Base-by-base conservation (phyloP, 1,140 invertebrate genomes). In the Saxidomus purpurata region DNA sequence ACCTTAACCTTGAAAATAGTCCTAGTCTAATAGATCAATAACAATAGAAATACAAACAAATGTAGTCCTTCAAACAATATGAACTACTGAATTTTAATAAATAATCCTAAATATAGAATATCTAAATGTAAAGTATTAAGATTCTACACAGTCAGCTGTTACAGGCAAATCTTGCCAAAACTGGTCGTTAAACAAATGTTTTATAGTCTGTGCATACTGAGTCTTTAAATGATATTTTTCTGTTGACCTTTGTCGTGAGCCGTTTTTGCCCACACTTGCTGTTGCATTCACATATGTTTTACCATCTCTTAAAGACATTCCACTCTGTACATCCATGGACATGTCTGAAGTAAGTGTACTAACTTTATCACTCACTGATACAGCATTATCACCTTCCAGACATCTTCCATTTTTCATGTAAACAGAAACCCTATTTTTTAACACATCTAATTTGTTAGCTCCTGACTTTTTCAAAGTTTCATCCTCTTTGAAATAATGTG, bases 111-210 rank as follows among this genome's bases (percentile, higher is more conserved):
- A n/a, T n/a, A n/a, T n/a, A n/a, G n/a, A n/a, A n/a, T n/a, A n/a
- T n/a, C n/a, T n/a, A n/a, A n/a, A n/a, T n/a, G n/a, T n/a, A n/a
- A n/a, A n/a, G n/a, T n/a, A n/a, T n/a, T n/a, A n/a, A n/a, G n/a
- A n/a, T n/a, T n/a, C n/a, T n/a, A n/a, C n/a, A n/a, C n/a, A n/a
- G n/a, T n/a, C n/a, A n/a, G n/a, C 67, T 15, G 34, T 31, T n/a
- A 38, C 98, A 99, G 17, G 98, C 98, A 93, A 98, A 97, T 92
- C 97, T 96, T 69, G 98, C 97, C 0, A 99, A 97, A 91, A 99
- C 97, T 3, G 98, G 98, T 90, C 97, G 97, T 9, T 98, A 98
- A 93, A 99, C 96, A 0, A 98, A 98, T 28, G 97, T 97, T 76
- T 92, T 47, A 90, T 28, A 86, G 36, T 52, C n/a, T 34, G 17